Evolutionary conservation across 2,113 vertebrate genomes (phyloP).

Genomic region (Eira barbara): DNA sequence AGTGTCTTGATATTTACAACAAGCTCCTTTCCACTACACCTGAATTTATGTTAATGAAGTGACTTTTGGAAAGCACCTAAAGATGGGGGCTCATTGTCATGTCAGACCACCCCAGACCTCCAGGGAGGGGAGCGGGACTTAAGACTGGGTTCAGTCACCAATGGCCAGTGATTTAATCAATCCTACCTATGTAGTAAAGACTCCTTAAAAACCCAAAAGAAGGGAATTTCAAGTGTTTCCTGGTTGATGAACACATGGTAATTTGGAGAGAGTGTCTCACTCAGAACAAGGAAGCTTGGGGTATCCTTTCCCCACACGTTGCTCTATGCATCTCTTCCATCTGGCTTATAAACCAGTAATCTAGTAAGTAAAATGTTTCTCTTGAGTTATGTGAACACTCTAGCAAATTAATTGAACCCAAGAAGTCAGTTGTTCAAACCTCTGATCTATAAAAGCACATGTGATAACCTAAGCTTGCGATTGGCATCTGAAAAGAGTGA

Average conservation of each 20-base stretch:
- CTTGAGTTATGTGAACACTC: background rate
- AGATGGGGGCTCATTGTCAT: background rate
- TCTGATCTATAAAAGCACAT: background rate
- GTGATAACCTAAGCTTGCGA: background rate
- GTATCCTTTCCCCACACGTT: rapidly evolving
- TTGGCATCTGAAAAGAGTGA: background rate
- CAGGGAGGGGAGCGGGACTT: background rate
- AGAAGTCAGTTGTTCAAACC: background rate
- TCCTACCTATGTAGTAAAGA: background rate
- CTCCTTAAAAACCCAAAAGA: background rate
- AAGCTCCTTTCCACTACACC: background rate
- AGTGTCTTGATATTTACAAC: background rate
- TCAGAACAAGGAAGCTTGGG: background rate
- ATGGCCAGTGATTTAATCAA: background rate
- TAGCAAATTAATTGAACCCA: background rate
- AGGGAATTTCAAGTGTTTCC: background rate
- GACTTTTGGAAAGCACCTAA: background rate
- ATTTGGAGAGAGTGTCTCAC: rapidly evolving
- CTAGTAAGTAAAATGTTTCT: background rate
- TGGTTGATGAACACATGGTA: rapidly evolving
- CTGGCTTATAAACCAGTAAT: background rate
- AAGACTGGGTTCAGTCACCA: background rate
- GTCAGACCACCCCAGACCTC: background rate
- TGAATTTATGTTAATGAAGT: background rate
- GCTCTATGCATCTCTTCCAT: background rate